These are phyloP conservation scores for Hoplias malabaricus DNA, from an alignment of 2,113 vertebrate genomes.

Conservation along the genomic window DNA sequence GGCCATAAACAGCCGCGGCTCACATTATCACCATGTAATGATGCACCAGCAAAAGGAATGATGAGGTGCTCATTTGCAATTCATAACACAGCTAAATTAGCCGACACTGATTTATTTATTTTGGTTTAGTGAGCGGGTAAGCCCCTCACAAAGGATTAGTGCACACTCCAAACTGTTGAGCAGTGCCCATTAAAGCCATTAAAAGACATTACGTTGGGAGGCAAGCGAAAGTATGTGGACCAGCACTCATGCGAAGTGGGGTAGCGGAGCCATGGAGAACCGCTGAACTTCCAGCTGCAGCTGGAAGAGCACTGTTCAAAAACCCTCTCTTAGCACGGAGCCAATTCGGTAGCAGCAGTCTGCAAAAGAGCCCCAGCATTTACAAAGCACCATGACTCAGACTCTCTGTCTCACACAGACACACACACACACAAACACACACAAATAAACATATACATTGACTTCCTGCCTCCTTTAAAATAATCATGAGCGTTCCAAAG, in stretches of 20 bases:
- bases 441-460: slow-evolving; percentile 14
- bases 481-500: slow-evolving; percentile 18
- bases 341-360: not conserved
- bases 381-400: slow-evolving; percentile 9
- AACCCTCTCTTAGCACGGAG: not conserved
- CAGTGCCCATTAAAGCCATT: slow-evolving; percentile 39
- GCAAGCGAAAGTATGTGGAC: slow-evolving; percentile 30
- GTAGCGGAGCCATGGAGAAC: not conserved
- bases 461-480: slow-evolving; percentile 20
- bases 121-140: slow-evolving; percentile 44
- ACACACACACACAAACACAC: not conserved
- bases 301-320: slow-evolving; percentile 1
- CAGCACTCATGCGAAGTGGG: not conserved
- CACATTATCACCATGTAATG: slow-evolving; percentile 46
- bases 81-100: slow-evolving; percentile 48
- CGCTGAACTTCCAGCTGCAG: slow-evolving; percentile 1
- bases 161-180: slow-evolving; percentile 34
- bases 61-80: slow-evolving; percentile 49
- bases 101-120: slow-evolving; percentile 49
- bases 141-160: slow-evolving; percentile 42
- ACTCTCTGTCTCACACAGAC: not conserved
- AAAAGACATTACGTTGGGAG: slow-evolving; percentile 13
- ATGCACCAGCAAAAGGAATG: slow-evolving; percentile 36
- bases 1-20: slow-evolving; percentile 43
- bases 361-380: slow-evolving; percentile 12